Base-by-base conservation (phyloP, 1,140 invertebrate species). In the Amphibalanus amphitrite region DNA sequence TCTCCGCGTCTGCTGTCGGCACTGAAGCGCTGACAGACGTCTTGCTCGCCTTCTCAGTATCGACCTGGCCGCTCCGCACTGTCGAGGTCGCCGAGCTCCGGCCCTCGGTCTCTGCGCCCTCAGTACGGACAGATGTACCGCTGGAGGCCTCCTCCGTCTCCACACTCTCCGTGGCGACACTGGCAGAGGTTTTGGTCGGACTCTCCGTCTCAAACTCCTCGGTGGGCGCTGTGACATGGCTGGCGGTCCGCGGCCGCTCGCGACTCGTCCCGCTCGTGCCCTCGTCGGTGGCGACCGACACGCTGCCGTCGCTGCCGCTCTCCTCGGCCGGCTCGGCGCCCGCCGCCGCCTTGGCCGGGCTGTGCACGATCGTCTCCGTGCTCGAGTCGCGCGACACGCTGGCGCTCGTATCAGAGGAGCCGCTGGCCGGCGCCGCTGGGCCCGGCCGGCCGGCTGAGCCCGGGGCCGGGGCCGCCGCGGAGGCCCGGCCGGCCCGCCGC, bases 361-460 rank as follows among this genome's bases (percentile, higher is more conserved):
- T 73, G 69, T 74, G 72, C 25, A 74, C 71, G 67, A 76, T 75
- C 28, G 71, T 74, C 70, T 76, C 74, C 0, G 73, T 72, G 67
- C 72, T 74, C 8, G 74, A 74, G n/a, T 71, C 72, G 25, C 72
- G 74, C 65, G 74, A 74, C 17, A 40, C 47, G 28, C 71, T 68
- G 17, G 70, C 69, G 28, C 73, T 73, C 38, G 72, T 73, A 59
- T 33, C 64, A 25, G 70, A 23, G 15, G 69, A 26, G n/a, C 71
- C 71, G 68, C 74, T 71, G 67, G 70, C 71, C 33, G 59, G 69
- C 38, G 26, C 69, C 20, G 70, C 72, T 40, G 72, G 73, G 29
- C 72, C 75, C 73, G 78, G 76, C 71, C 29, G 78, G 78, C 73
- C 78, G 78, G n/a, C 82, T 82, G 25, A 28, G 68, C n/a, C n/a